phyloP scores from a whole-genome alignment of 2,888 invertebrate genomes.

The Pachydiplax longipennis region DNA sequence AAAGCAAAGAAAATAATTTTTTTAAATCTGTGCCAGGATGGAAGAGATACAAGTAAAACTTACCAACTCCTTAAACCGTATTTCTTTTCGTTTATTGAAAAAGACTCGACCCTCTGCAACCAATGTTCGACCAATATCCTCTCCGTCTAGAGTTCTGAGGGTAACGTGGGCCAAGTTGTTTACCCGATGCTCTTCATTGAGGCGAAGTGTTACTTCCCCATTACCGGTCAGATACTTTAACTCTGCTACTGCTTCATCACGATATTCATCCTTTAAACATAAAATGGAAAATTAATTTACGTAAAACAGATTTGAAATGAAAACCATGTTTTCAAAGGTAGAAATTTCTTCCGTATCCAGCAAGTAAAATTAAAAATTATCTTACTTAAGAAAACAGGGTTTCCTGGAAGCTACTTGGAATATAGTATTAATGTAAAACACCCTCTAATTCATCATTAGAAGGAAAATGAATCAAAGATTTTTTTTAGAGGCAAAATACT shows the following conservation, averaged over 20 bases:
- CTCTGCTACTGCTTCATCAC: slow-evolving; percentile 74
- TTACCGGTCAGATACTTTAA: slow-evolving; percentile 68
- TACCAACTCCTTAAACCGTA: slow-evolving; percentile 79
- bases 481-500: too few species aligned
- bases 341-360: too few species aligned
- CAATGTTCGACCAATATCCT: slow-evolving; percentile 78
- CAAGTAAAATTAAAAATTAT: too few species aligned
- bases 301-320: background rate
- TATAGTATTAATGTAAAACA: too few species aligned
- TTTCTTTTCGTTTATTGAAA: slow-evolving; percentile 81
- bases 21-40: too few species aligned
- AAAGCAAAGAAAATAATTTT: too few species aligned
- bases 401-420: too few species aligned
- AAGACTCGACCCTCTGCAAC: slow-evolving; percentile 86
- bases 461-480: too few species aligned
- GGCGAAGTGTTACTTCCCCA: slow-evolving; percentile 63
- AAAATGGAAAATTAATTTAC: slow-evolving; percentile 49
- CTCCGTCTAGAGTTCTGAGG: slow-evolving; percentile 60
- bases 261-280: slow-evolving; percentile 71
- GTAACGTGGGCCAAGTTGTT: slow-evolving; percentile 59
- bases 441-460: too few species aligned
- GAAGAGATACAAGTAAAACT: slow-evolving; percentile 52
- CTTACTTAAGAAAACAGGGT: too few species aligned
- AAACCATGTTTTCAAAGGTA: too few species aligned
- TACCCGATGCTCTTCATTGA: slow-evolving; percentile 83